Percentiles rank a stretch among this genome's conserved stretches.
These are phyloP conservation scores for Tridacna gigas DNA, from an alignment of 2,888 invertebrate genomes.

Conservation along the genomic window DNA sequence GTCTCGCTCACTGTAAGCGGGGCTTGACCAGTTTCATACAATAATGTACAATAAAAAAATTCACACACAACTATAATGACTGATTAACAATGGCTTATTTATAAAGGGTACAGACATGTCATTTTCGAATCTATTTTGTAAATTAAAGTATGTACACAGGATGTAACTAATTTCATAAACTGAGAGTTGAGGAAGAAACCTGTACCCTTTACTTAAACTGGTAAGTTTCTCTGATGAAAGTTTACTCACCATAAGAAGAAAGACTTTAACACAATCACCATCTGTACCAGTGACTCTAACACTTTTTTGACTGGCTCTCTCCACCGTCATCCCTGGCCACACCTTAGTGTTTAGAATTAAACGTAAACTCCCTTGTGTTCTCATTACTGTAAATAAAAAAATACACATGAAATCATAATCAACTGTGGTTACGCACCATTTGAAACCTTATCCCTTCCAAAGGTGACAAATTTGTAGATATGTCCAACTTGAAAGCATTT, in stretches of 20 bases:
- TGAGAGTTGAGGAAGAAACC: not conserved
- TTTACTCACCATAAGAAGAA: constrained; percentile 91
- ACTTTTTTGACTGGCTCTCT: constrained; percentile 94
- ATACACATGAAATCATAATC: not conserved
- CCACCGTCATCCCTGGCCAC: constrained; percentile 96
- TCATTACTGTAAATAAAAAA: constrained; percentile 88
- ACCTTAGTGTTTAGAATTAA: constrained; percentile 96
- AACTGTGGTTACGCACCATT: not conserved
- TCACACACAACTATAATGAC: too few relatives aligned
- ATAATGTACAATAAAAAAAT: too few relatives aligned
- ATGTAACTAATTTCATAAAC: too few relatives aligned
- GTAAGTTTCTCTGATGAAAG: not conserved
- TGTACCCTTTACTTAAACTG: not conserved
- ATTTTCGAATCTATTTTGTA: too few relatives aligned
- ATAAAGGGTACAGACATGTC: too few relatives aligned
- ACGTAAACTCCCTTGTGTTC: constrained; percentile 94
- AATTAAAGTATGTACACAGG: too few relatives aligned
- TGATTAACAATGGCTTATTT: too few relatives aligned
- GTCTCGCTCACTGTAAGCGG: too few relatives aligned
- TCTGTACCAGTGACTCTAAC: constrained; percentile 93
- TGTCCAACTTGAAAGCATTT: too few relatives aligned
- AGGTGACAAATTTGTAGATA: too few relatives aligned
- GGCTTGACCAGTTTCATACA: too few relatives aligned
- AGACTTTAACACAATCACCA: constrained; percentile 91
- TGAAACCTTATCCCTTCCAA: too few relatives aligned